Percentiles rank a stretch among this genome's conserved stretches.
Evolutionary conservation across 2,888 invertebrate genomes (phyloP).

Genomic region (Sesia bembeciformis): DNA sequence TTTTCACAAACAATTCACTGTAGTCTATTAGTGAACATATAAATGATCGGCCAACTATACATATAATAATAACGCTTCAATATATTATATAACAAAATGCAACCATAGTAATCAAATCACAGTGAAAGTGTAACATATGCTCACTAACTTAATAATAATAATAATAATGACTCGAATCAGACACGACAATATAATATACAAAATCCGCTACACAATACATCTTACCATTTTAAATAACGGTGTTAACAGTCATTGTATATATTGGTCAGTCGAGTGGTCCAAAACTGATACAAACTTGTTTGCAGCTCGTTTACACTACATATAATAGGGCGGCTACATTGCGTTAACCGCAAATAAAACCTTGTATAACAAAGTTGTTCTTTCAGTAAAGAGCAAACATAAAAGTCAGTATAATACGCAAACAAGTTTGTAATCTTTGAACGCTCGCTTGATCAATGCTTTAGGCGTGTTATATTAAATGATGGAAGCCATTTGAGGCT

Average conservation of each 20-base stretch:
- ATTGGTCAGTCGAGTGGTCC: too few species aligned
- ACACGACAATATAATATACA: conserved; percentile 50
- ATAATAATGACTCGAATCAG: conserved; percentile 54
- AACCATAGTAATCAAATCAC: conserved; percentile 65
- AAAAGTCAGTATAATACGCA: too few species aligned
- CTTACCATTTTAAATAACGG: neutral
- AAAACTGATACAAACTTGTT: too few species aligned
- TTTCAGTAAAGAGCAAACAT: too few species aligned
- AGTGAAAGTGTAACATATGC: conserved; percentile 64
- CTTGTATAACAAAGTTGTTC: too few species aligned
- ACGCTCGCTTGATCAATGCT: too few species aligned
- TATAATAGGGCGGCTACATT: too few species aligned
- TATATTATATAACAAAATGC: conserved; percentile 47
- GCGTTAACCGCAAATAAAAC: too few species aligned
- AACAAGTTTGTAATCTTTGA: too few species aligned
- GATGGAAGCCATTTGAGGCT: too few species aligned
- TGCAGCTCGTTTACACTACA: too few species aligned
- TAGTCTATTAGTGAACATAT: neutral
- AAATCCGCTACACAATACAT: conserved; percentile 45
- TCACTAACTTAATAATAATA: conserved; percentile 66
- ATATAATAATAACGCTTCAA: conserved; percentile 22
- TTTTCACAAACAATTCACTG: neutral
- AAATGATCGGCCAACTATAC: neutral
- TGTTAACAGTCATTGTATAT: neutral
- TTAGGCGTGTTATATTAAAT: too few species aligned